These are phyloP conservation scores for Meteorus sp. DNA, from an alignment of 1,140 invertebrate genomes.

Conservation along the genomic window DNA sequence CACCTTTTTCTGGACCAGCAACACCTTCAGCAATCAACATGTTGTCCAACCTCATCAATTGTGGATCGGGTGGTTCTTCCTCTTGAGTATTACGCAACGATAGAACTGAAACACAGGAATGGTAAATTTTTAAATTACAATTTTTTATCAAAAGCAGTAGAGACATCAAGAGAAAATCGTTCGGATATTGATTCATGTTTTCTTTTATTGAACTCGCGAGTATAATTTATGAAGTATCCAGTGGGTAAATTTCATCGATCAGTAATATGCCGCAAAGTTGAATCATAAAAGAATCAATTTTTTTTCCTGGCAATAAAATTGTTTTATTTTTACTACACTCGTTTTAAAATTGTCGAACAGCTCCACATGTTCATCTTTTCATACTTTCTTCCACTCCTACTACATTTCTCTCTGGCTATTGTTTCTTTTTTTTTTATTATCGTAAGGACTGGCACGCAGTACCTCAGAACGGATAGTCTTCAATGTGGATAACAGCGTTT, in stretches of 20 bases:
- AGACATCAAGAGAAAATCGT: slow-evolving; percentile 1
- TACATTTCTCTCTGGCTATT: slow-evolving; percentile 14
- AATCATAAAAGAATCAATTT: slow-evolving; percentile 57
- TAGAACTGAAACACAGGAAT: slow-evolving; percentile 70
- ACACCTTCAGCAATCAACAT: slow-evolving; percentile 99
- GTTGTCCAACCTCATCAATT: slow-evolving; percentile 98
- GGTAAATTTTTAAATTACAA: slow-evolving; percentile 12
- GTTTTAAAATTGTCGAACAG: no score
- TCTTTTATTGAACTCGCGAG: background rate
- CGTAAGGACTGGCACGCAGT: no score
- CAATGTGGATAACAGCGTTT: slow-evolving; percentile 47
- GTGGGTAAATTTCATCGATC: no score
- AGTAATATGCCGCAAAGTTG: no score
- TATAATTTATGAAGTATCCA: no score
- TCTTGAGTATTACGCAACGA: slow-evolving; percentile 96
- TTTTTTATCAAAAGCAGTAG: background rate
- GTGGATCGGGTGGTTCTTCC: slow-evolving; percentile 98
- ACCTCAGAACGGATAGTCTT: slow-evolving; percentile 39
- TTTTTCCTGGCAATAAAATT: slow-evolving; percentile 24
- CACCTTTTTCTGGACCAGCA: slow-evolving; percentile 95
- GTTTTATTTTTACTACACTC: no score
- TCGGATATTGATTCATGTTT: background rate
- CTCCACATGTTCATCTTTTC: no score
- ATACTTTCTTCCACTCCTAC: background rate
- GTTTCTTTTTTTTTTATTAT: no score